phyloP scores from a whole-genome alignment of 2,113 vertebrate species.

The Mormoops blainvillei region DNA sequence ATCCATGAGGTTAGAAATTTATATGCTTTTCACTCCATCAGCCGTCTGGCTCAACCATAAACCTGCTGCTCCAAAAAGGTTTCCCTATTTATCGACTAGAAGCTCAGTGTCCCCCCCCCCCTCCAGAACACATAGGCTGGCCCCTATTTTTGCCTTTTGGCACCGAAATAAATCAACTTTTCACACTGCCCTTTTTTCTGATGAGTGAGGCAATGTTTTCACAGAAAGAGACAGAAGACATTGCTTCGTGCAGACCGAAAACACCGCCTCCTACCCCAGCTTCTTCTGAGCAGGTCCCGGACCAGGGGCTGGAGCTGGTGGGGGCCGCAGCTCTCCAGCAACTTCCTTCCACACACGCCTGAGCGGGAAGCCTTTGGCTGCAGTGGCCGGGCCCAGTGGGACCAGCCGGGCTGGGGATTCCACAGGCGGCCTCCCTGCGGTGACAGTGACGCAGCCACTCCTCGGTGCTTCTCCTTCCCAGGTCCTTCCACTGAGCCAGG shows the following conservation, averaged over 20 bases:
- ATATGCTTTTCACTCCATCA: background rate
- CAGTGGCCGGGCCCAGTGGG: background rate
- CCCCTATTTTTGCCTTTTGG: background rate
- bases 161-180: background rate
- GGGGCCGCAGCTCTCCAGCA: background rate
- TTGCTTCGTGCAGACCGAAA: background rate
- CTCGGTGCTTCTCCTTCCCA: background rate
- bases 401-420: background rate
- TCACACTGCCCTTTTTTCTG: too few species aligned
- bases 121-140: background rate
- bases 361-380: background rate
- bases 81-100: background rate
- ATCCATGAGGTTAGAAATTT: background rate
- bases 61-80: background rate
- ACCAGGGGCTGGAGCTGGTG: background rate
- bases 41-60: background rate
- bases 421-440: background rate
- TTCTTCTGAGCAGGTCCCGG: background rate
- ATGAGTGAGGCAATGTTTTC: background rate
- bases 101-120: background rate
- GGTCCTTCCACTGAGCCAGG: too few species aligned
- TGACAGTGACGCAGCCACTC: background rate
- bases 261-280: slow-evolving; percentile 25
- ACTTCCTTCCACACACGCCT: background rate
- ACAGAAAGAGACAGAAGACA: background rate